A percentile compares a stretch with the other conserved stretches of the same genome.
These are phyloP conservation scores for Mastomys coucha DNA, from an alignment of 2,113 vertebrate species.

Conservation along the genomic window DNA sequence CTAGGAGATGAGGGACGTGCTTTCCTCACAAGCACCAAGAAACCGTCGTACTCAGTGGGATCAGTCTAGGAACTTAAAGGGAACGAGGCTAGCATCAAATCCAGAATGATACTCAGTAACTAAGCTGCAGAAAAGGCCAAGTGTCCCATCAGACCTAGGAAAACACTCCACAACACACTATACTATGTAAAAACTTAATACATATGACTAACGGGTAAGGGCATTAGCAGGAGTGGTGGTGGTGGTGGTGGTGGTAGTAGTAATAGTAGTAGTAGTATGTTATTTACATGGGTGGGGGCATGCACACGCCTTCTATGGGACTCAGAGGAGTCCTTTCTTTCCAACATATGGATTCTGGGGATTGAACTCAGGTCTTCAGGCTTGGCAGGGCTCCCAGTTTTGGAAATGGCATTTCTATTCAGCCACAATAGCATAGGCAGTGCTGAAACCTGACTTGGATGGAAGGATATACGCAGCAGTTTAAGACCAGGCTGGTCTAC, in stretches of 20 bases:
- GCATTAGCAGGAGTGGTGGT: neutral
- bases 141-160: neutral
- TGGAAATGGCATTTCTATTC: neutral
- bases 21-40: neutral
- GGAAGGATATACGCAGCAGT: neutral
- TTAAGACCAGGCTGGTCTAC: neutral
- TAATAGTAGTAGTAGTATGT: neutral
- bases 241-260: no score
- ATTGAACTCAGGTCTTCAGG: neutral
- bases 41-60: neutral
- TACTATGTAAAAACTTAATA: neutral
- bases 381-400: neutral
- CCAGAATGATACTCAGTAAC: neutral
- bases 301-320: neutral
- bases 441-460: neutral
- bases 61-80: neutral
- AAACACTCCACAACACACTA: neutral
- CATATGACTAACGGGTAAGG: neutral
- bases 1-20: neutral
- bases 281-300: neutral
- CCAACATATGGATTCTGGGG: neutral
- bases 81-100: neutral
- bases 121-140: neutral
- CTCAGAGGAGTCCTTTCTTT: neutral
- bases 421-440: neutral